Evolutionary conservation across 2,888 invertebrate species (phyloP), one percentile per base, ranked within the genome.

Genomic region (Iselma pallidipennis): DNA sequence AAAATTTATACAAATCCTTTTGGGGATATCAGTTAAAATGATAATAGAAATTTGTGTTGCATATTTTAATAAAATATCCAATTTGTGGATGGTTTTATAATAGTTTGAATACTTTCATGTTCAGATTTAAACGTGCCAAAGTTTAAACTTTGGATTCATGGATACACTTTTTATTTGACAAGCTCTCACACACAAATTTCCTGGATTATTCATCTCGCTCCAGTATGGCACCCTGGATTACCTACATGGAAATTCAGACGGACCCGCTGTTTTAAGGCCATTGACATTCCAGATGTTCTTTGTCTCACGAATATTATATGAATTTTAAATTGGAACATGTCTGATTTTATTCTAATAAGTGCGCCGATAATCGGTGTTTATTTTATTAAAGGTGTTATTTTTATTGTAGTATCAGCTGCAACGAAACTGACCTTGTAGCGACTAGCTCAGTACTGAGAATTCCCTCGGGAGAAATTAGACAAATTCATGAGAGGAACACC

Each of bases 401-500:
- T 14, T n/a, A n/a, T n/a, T 31, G 25, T 26, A 19, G 62, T 58
- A 59, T 62, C 62, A 62, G 62, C 59, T 63, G 63, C 56, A 45
- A 10, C 31, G 37, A 16, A 54, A 57, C 53, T 45, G 21, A 3
- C 12, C 10, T 45, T 10, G 7, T n/a, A 31, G 31, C n/a, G 49
- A 55, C 45, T 42, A 26, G 55, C 16, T 49, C 50, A 61, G 45
- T 23, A 37, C 25, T 29, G 63, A 26, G 42, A 61, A 61, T 28
- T 54, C 64, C 29, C 64, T 12, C 12, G 64, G 55, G 64, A 57
- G 55, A 58, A 64, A 64, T 64, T 64, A 64, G 55, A 64, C 61
- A 61, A 64, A 64, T 64, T 64, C 64, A 64, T 58, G 64, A 61
- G 60, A 60, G 60, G 55, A 57, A 64, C 57, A 57, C 60, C 42